These are phyloP conservation scores for Pipa parva DNA, from an alignment of 2,113 vertebrate genomes.

Conservation along the genomic window DNA sequence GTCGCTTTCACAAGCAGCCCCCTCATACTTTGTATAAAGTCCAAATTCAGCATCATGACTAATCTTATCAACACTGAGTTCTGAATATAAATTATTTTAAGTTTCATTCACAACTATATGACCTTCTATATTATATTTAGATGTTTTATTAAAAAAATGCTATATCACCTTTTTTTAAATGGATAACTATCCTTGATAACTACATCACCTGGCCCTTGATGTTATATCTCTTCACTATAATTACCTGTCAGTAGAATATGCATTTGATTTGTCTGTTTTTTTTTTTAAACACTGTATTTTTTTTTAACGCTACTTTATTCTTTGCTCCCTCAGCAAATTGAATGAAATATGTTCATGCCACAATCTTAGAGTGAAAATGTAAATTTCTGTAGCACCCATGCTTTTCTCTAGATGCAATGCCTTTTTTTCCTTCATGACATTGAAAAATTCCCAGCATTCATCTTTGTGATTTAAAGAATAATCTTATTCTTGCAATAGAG, in stretches of 20 bases:
- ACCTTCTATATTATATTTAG: too few relatives aligned
- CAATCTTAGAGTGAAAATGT: slow-evolving; percentile 23
- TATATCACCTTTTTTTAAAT: slow-evolving; percentile 38
- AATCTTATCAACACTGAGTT: too few relatives aligned
- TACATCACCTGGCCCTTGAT: slow-evolving; percentile 59
- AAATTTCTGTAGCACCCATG: slow-evolving; percentile 20
- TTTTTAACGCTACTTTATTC: slow-evolving; percentile 54
- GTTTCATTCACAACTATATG: too few relatives aligned
- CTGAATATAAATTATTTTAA: too few relatives aligned
- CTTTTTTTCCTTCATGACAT: slow-evolving; percentile 21
- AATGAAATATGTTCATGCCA: slow-evolving; percentile 48
- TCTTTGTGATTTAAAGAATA: slow-evolving; percentile 43
- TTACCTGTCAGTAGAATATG: slow-evolving; percentile 57
- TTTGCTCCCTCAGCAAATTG: slow-evolving; percentile 46
- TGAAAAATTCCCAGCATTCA: slow-evolving; percentile 38
- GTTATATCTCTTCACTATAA: slow-evolving; percentile 62
- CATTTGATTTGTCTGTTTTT: slow-evolving; percentile 33
- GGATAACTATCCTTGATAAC: slow-evolving; percentile 57
- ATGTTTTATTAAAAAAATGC: too few relatives aligned
- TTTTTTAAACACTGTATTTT: slow-evolving; percentile 46
- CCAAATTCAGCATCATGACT: too few relatives aligned
- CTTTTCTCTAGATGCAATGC: slow-evolving; percentile 24
- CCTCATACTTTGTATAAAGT: too few relatives aligned
- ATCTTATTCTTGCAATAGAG: slow-evolving; percentile 15
- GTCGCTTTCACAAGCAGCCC: too few relatives aligned